phyloP scores from a whole-genome alignment of 1,140 invertebrate genomes.

The Sitodiplosis mosellana region DNA sequence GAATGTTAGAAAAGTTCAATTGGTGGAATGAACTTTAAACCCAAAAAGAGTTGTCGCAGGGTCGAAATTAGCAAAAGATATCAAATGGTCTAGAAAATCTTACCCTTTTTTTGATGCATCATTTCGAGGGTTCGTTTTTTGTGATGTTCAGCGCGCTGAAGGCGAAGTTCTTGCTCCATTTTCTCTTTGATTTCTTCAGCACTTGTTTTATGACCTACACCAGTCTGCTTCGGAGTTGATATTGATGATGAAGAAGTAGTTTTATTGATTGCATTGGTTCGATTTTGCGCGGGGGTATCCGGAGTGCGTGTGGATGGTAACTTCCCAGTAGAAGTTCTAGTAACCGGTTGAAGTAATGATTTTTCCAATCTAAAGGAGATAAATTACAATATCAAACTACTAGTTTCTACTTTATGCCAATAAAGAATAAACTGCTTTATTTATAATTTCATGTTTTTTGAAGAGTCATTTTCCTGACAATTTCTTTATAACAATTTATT shows the following conservation, averaged over 20 bases:
- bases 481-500: too few species aligned
- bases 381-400: too few species aligned
- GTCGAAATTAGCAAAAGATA: too few species aligned
- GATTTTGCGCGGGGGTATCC: conserved; percentile 2
- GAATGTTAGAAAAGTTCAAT: too few species aligned
- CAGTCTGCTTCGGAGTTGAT: conserved; percentile 11
- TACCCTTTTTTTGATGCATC: conserved; percentile 26
- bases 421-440: too few species aligned
- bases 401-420: too few species aligned
- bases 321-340: conserved; percentile 51
- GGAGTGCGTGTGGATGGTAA: conserved; percentile 31
- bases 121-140: conserved; percentile 57
- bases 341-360: conserved; percentile 47
- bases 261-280: background rate
- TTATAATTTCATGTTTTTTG: too few species aligned
- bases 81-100: background rate
- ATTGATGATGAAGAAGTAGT: conserved; percentile 1
- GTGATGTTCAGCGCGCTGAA: conserved; percentile 71
- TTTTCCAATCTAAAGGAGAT: conserved; percentile 17
- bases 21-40: too few species aligned
- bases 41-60: too few species aligned
- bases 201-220: conserved; percentile 35
- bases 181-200: conserved; percentile 77
- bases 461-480: too few species aligned
- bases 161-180: conserved; percentile 71